phyloP scores from a whole-genome alignment of 2,113 vertebrate species.

The Cyprinodon brontotheroides region DNA sequence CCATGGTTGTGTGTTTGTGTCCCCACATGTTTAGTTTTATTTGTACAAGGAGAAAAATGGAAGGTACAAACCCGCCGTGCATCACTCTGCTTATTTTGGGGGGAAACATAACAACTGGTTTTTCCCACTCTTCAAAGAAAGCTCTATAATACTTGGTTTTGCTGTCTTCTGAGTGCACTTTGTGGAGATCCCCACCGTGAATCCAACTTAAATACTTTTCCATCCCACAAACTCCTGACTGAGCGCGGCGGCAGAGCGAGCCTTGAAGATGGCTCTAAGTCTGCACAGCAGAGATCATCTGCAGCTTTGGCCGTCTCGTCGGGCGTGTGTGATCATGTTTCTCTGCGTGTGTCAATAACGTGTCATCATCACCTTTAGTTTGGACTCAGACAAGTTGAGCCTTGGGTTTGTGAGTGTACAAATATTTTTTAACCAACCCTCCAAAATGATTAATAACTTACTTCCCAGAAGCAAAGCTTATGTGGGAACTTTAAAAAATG shows the following conservation, averaged over 20 bases:
- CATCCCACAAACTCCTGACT: constrained; percentile 70
- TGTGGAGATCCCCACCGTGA: constrained; percentile 75
- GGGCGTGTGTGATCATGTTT: constrained; percentile 38
- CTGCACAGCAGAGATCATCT: constrained; percentile 67
- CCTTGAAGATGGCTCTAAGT: constrained; percentile 68
- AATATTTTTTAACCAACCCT: neutral
- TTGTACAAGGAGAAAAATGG: constrained; percentile 74
- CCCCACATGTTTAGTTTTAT: constrained; percentile 72
- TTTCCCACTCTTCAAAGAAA: constrained; percentile 79
- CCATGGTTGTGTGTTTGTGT: constrained; percentile 53
- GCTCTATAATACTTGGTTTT: constrained; percentile 67
- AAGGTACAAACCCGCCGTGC: constrained; percentile 72
- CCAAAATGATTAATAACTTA: neutral
- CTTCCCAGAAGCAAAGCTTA: neutral
- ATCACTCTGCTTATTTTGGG: constrained; percentile 69
- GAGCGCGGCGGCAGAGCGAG: constrained; percentile 58
- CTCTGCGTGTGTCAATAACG: constrained; percentile 16
- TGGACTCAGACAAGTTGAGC: neutral
- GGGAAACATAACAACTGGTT: constrained; percentile 75
- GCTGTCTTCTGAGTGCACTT: constrained; percentile 66
- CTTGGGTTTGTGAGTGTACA: neutral
- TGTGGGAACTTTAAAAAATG: neutral
- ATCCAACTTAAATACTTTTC: constrained; percentile 75
- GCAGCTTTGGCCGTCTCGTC: constrained; percentile 49
- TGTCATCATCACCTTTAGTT: constrained; percentile 22